These are phyloP conservation scores for Phymanthus crucifer DNA, from an alignment of 92 coral and sea anemone species.

Conservation along the genomic window DNA sequence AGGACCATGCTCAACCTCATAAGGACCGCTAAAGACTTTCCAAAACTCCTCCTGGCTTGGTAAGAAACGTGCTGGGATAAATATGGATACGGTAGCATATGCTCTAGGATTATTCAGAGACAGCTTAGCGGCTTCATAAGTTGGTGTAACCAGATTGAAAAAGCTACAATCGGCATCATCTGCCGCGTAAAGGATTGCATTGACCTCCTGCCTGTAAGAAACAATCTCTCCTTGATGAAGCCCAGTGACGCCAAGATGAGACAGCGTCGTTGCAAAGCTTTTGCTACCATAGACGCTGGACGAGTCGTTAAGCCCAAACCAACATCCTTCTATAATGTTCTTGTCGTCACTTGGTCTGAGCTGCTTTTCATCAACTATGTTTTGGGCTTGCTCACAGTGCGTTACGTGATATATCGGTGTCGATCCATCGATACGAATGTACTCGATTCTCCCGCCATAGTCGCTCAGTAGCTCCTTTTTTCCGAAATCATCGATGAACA, in stretches of 20 bases:
- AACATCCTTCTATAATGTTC: conserved; percentile 50
- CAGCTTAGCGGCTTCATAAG: not conserved
- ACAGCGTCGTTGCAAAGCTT: conserved; percentile 50
- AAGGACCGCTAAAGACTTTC: conserved; percentile 15
- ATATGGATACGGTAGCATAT: conserved; percentile 49
- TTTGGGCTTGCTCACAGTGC: conserved; percentile 39
- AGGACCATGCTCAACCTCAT: conserved; percentile 5
- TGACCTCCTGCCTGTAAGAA: conserved; percentile 55
- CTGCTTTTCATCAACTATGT: conserved; percentile 12
- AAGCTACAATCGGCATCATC: conserved; percentile 15
- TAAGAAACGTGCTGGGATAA: conserved; percentile 49
- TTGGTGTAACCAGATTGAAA: conserved; percentile 55
- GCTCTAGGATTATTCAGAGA: not conserved
- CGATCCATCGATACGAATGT: conserved; percentile 25
- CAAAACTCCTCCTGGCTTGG: conserved; percentile 7
- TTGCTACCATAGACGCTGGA: conserved; percentile 46
- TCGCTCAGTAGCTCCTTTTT: conserved; percentile 21
- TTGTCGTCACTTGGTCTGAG: conserved; percentile 51
- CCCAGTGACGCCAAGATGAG: conserved; percentile 30
- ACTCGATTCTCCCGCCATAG: not conserved
- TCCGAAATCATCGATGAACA: conserved; percentile 59
- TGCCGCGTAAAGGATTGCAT: conserved; percentile 55
- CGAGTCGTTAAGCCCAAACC: conserved; percentile 47
- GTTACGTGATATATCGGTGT: conserved; percentile 59
- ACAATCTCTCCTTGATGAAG: conserved; percentile 65